phyloP scores from a whole-genome alignment of 2,113 vertebrate genomes.

The Sigmodon hispidus region DNA sequence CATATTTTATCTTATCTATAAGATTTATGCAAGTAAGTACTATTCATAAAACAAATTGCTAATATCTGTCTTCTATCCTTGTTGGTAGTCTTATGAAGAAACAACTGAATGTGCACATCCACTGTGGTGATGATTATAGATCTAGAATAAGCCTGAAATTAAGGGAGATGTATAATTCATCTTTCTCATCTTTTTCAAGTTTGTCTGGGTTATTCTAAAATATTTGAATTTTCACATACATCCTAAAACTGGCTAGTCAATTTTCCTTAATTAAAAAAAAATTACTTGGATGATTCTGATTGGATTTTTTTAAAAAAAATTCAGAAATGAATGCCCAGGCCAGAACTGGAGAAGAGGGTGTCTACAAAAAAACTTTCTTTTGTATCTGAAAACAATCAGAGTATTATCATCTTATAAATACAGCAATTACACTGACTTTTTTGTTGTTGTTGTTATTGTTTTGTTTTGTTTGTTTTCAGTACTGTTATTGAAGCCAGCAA shows the following conservation, averaged over 20 bases:
- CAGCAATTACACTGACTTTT: background rate
- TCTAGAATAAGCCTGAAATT: slow-evolving; percentile 5
- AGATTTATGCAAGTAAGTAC: slow-evolving; percentile 1
- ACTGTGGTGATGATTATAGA: background rate
- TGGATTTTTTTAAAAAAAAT: background rate
- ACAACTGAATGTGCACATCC: background rate
- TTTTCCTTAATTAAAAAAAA: slow-evolving; percentile 42
- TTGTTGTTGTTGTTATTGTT: background rate
- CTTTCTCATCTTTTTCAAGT: background rate
- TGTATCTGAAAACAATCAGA: background rate
- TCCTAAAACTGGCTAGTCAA: background rate
- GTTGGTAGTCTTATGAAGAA: background rate
- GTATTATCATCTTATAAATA: background rate
- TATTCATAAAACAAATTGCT: slow-evolving; percentile 5
- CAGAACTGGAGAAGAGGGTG: background rate
- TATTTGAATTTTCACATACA: slow-evolving; percentile 1
- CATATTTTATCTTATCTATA: background rate
- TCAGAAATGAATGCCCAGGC: background rate
- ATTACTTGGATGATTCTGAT: background rate
- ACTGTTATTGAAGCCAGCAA: background rate
- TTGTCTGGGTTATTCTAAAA: background rate
- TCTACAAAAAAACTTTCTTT: background rate
- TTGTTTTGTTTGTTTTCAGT: background rate
- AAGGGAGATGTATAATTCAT: background rate
- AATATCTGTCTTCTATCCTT: background rate